Conservation (phyloP, 2,888 invertebrate genomes). For the Ischnura elegans region DNA sequence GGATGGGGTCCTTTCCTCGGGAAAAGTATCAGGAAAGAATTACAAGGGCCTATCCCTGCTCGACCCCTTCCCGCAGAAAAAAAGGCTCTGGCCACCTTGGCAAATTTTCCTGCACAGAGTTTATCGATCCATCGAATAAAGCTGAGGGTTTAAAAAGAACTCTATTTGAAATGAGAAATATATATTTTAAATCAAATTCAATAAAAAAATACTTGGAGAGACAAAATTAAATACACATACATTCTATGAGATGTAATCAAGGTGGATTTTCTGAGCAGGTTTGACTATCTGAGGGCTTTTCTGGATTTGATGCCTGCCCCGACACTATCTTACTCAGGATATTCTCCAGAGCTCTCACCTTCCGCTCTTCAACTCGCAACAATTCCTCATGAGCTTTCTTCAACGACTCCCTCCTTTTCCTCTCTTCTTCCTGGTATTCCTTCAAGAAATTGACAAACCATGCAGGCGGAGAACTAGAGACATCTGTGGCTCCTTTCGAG, state of each 20-base stretch:
- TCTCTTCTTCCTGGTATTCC: conserved; percentile 42
- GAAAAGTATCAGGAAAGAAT: too few species aligned
- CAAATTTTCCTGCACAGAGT: too few species aligned
- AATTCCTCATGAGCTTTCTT: conserved; percentile 46
- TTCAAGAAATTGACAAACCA: conserved; percentile 40
- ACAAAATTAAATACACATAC: not conserved
- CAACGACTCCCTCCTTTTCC: conserved; percentile 32
- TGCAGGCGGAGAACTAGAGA: not conserved
- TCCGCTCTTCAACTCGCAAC: conserved; percentile 24
- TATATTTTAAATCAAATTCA: not conserved
- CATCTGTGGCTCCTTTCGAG: not conserved
- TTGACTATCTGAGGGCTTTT: not conserved
- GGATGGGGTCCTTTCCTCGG: too few species aligned
- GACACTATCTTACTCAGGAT: conserved; percentile 14
- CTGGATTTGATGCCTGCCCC: not conserved
- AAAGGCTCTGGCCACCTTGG: too few species aligned
- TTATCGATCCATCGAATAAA: too few species aligned
- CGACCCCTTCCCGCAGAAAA: too few species aligned
- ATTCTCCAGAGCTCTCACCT: conserved; percentile 47
- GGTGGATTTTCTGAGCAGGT: not conserved
- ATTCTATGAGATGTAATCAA: not conserved
- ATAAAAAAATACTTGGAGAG: not conserved
- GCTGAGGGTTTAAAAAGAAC: too few species aligned
- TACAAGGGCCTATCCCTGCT: too few species aligned
- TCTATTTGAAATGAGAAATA: not conserved